phyloP scores from a whole-genome alignment of 2,888 invertebrate genomes.

The Petrolisthes manimaculis region DNA sequence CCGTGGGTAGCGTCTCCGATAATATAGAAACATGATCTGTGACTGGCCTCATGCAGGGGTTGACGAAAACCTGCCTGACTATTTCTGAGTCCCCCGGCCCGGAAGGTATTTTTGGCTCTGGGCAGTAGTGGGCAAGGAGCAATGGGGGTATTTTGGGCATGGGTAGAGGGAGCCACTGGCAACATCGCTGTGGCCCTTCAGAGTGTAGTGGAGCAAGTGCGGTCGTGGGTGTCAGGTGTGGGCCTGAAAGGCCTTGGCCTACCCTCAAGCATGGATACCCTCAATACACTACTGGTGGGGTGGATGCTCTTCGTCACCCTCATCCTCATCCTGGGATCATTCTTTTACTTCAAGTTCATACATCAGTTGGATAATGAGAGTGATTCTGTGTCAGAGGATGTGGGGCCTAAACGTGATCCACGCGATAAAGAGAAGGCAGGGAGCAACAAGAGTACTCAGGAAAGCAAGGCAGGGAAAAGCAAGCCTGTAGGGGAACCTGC shows the following conservation, averaged over 20 bases:
- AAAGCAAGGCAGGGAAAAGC: neutral
- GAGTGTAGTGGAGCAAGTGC: slow-evolving; percentile 57
- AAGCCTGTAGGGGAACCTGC: slow-evolving; percentile 12
- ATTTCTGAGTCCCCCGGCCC: slow-evolving; percentile 57
- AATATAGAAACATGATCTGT: slow-evolving; percentile 50
- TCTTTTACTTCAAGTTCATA: slow-evolving; percentile 61
- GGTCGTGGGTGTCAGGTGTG: slow-evolving; percentile 48
- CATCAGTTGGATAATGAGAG: slow-evolving; percentile 33
- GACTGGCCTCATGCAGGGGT: slow-evolving; percentile 50
- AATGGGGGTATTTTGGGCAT: slow-evolving; percentile 63
- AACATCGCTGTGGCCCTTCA: slow-evolving; percentile 45
- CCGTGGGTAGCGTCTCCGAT: slow-evolving; percentile 3
- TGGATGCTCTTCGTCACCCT: slow-evolving; percentile 63
- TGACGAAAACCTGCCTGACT: slow-evolving; percentile 57
- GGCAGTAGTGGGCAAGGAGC: slow-evolving; percentile 57
- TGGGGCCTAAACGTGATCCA: neutral
- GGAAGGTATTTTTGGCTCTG: slow-evolving; percentile 58
- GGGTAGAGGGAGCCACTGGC: slow-evolving; percentile 57
- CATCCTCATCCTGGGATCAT: slow-evolving; percentile 49
- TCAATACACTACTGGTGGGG: slow-evolving; percentile 61
- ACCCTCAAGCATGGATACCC: slow-evolving; percentile 60
- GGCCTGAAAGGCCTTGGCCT: slow-evolving; percentile 49
- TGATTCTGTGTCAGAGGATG: neutral
- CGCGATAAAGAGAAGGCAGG: neutral
- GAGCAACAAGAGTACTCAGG: neutral